A percentile compares a stretch with the other conserved stretches of the same genome.
Evolutionary conservation across 2,888 invertebrate genomes (phyloP).

Genomic region (Dione juno): DNA sequence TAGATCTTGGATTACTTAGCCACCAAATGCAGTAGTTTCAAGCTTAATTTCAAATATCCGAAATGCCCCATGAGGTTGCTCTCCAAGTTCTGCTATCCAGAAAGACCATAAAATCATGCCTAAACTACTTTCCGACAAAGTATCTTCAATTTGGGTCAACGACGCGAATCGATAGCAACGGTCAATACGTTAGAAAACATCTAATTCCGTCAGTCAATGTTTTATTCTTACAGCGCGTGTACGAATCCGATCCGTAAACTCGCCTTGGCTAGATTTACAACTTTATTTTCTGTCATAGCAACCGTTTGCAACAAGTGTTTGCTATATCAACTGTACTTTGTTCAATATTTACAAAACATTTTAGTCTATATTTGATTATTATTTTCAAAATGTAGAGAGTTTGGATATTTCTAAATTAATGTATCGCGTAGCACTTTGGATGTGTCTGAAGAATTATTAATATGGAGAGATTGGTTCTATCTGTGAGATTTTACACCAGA

Average conservation of each 20-base stretch:
- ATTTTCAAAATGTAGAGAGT: constrained; percentile 5
- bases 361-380: constrained; percentile 1
- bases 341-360: constrained; percentile 28
- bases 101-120: neutral
- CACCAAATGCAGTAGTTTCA: no score
- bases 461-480: no score
- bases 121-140: constrained; percentile 54
- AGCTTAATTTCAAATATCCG: no score
- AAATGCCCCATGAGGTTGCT: no score
- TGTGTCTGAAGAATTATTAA: neutral
- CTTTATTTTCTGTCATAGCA: constrained; percentile 56
- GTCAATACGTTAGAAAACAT: constrained; percentile 60
- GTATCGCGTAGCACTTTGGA: neutral
- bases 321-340: constrained; percentile 44
- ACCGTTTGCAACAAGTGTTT: constrained; percentile 45
- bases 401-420: constrained; percentile 6
- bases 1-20: no score
- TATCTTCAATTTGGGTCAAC: constrained; percentile 57
- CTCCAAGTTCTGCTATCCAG: no score
- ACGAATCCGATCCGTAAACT: constrained; percentile 47
- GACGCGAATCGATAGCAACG: constrained; percentile 49
- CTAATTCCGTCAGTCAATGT: constrained; percentile 69
- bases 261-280: constrained; percentile 46
- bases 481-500: no score
- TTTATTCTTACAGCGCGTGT: constrained; percentile 51